Conservation (phyloP, 2,888 invertebrate genomes). For the Sarcophaga subvicina region DNA sequence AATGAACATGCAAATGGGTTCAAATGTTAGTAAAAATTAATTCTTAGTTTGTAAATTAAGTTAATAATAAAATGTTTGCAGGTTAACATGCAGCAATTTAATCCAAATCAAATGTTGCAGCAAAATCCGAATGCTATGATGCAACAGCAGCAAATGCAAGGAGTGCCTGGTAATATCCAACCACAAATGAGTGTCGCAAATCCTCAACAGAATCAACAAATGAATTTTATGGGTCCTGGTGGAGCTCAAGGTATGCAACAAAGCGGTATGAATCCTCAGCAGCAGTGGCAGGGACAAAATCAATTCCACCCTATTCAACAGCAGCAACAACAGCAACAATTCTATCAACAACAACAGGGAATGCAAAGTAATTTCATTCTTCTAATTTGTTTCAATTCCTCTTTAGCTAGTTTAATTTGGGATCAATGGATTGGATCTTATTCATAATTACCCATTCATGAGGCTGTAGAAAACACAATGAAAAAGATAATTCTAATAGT, state of each 20-base stretch:
- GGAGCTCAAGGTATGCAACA: constrained; percentile 80
- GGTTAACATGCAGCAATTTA: constrained; percentile 82
- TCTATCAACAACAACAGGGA: constrained; percentile 79
- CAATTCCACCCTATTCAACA: constrained; percentile 79
- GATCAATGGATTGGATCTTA: no score
- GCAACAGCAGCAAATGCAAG: constrained; percentile 78
- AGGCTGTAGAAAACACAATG: no score
- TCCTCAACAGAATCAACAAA: constrained; percentile 78
- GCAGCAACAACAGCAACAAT: constrained; percentile 75
- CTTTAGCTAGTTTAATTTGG: no score
- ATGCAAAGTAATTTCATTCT: constrained; percentile 76
- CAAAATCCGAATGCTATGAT: constrained; percentile 82
- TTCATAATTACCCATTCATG: no score
- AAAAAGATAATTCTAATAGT: no score
- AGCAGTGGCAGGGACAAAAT: constrained; percentile 79
- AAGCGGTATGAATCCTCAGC: constrained; percentile 81
- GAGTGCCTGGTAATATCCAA: constrained; percentile 77
- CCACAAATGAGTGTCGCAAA: constrained; percentile 78
- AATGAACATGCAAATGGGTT: constrained; percentile 80
- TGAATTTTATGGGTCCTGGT: constrained; percentile 76
- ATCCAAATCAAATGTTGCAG: constrained; percentile 80
- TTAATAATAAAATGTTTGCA: constrained; percentile 44
- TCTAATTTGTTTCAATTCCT: background rate
- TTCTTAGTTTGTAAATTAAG: background rate
- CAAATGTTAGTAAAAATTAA: constrained; percentile 48